Evolutionary conservation across 2,888 invertebrate genomes (phyloP).

Genomic region (Nemoura dubitans): DNA sequence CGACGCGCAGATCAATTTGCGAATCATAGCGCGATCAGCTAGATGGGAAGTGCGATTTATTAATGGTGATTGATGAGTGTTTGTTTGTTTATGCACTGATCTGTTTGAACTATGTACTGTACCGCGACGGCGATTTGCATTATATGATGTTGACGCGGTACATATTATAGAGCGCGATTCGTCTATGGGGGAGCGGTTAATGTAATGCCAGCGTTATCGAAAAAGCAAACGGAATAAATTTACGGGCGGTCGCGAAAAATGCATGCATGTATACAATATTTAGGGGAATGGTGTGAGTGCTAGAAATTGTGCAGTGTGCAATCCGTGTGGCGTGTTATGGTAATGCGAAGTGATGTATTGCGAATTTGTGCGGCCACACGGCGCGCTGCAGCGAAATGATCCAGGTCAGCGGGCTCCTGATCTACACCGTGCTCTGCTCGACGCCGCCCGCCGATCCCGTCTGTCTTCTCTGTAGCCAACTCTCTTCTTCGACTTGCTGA

Average conservation of each 20-base stretch:
- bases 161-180: too few species aligned
- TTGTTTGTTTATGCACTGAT: neutral
- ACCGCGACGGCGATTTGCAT: too few species aligned
- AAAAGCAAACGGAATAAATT: conserved; percentile 12
- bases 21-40: neutral
- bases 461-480: neutral
- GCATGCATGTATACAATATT: too few species aligned
- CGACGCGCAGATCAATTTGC: conserved; percentile 19
- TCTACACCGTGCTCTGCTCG: too few species aligned
- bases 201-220: neutral
- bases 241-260: neutral
- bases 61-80: neutral
- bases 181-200: neutral
- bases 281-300: neutral
- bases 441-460: neutral
- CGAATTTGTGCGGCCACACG: neutral
- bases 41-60: neutral
- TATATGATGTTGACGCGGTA: too few species aligned
- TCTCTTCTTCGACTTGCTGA: neutral
- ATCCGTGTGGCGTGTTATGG: neutral
- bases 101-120: neutral
- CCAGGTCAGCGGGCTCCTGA: neutral
- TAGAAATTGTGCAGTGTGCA: neutral
- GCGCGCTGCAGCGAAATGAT: neutral
- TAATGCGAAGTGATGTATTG: neutral